These are phyloP conservation scores for Malurus melanocephalus DNA, from an alignment of 2,113 vertebrate species.

Conservation along the genomic window DNA sequence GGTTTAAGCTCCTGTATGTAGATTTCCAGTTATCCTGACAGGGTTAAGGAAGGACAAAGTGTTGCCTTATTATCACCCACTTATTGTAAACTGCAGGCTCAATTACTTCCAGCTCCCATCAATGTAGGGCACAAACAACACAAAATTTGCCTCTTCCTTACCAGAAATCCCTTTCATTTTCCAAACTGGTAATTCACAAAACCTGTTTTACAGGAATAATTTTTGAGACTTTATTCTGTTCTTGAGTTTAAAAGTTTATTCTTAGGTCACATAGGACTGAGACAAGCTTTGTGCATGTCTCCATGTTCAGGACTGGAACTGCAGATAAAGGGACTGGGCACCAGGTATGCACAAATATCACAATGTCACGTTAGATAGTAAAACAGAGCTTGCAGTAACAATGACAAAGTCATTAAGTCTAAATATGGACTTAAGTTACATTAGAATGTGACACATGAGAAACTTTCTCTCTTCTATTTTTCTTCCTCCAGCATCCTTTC, in stretches of 20 bases:
- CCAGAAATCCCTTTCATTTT: background rate
- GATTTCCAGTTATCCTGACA: background rate
- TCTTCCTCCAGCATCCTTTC: rapidly evolving
- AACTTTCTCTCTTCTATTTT: background rate
- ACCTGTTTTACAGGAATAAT: background rate
- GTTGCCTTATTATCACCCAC: background rate
- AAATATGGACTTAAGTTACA: background rate
- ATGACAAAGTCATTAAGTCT: background rate
- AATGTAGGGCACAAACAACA: rapidly evolving
- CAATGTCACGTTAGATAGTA: background rate
- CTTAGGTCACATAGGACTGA: background rate
- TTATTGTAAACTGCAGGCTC: background rate
- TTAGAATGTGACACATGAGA: background rate
- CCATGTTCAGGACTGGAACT: background rate
- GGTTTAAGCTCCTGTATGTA: background rate
- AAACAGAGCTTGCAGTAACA: background rate
- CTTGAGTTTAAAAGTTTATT: background rate
- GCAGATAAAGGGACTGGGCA: background rate
- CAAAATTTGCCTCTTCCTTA: background rate
- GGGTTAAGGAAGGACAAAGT: background rate
- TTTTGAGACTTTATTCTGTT: background rate
- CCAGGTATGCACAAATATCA: background rate
- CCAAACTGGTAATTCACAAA: rapidly evolving
- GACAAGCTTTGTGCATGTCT: background rate
- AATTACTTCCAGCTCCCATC: background rate